Evolutionary conservation across 1,140 invertebrate genomes (phyloP).

Genomic region (Pentalonia nigronervosa): DNA sequence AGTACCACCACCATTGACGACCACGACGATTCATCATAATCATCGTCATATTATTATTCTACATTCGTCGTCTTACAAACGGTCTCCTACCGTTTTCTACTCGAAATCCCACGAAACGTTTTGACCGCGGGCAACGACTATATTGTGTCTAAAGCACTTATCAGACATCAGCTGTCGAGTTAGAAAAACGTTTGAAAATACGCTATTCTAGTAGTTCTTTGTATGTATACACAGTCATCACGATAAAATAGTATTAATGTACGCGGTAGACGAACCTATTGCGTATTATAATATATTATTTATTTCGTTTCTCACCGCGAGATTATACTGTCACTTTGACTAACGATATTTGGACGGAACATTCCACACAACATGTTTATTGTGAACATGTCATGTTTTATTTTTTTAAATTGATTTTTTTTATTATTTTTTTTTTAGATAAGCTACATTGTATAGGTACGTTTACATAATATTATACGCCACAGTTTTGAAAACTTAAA

Average conservation of each 20-base stretch:
- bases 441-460: background rate
- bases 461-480: background rate
- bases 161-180: background rate
- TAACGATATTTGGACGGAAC: background rate
- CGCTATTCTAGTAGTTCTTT: background rate
- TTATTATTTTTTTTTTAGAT: background rate
- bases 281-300: background rate
- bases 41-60: background rate
- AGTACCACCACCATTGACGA: background rate
- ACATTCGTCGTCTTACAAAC: background rate
- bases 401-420: background rate
- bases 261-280: background rate
- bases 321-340: conserved; percentile 4
- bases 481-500: background rate
- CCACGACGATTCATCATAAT: conserved; percentile 23
- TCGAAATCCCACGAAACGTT: background rate
- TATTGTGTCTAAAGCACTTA: conserved; percentile 10
- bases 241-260: background rate
- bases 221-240: background rate
- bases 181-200: background rate
- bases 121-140: background rate
- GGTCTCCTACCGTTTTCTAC: background rate
- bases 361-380: background rate
- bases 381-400: background rate
- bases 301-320: background rate